Evolutionary conservation across 1,140 invertebrate species (phyloP).

Genomic region (Leptopilina boulardi): DNA sequence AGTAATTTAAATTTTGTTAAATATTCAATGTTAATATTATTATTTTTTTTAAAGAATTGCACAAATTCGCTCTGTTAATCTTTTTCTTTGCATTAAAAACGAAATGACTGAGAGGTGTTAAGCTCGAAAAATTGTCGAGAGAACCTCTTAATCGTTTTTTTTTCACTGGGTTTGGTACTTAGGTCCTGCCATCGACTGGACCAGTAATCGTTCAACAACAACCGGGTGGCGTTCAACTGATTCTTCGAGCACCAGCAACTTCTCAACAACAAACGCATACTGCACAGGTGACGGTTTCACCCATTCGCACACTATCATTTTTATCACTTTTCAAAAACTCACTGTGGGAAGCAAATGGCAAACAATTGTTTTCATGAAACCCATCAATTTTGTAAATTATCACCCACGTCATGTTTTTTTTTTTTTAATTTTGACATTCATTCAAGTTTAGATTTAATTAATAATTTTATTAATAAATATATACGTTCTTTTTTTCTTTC

Average conservation of each 20-base stretch:
- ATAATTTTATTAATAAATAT: background rate
- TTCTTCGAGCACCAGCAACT: conserved; percentile 72
- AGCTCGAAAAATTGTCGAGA: conserved; percentile 30
- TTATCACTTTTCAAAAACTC: conserved; percentile 32
- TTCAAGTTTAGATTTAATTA: background rate
- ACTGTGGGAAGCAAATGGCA: conserved; percentile 28
- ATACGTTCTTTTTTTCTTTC: background rate
- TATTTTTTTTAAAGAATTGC: background rate
- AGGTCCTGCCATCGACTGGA: conserved; percentile 74
- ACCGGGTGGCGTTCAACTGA: conserved; percentile 73
- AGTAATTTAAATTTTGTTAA: background rate
- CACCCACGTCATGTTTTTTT: background rate
- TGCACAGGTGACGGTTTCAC: conserved; percentile 75
- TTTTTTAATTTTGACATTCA: background rate
- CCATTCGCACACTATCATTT: conserved; percentile 59
- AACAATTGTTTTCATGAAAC: background rate
- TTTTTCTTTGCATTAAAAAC: background rate
- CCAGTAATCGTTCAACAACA: conserved; percentile 75
- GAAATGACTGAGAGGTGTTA: conserved; percentile 5
- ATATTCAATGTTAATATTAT: background rate
- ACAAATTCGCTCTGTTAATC: background rate
- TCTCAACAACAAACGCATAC: conserved; percentile 75
- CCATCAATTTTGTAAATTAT: conserved; percentile 38
- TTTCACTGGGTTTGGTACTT: conserved; percentile 63
- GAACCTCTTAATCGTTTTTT: conserved; percentile 49